Evolutionary conservation across 2,113 vertebrate genomes (phyloP), one percentile per base, ranked within the genome.

Genomic region (Cyanistes caeruleus): DNA sequence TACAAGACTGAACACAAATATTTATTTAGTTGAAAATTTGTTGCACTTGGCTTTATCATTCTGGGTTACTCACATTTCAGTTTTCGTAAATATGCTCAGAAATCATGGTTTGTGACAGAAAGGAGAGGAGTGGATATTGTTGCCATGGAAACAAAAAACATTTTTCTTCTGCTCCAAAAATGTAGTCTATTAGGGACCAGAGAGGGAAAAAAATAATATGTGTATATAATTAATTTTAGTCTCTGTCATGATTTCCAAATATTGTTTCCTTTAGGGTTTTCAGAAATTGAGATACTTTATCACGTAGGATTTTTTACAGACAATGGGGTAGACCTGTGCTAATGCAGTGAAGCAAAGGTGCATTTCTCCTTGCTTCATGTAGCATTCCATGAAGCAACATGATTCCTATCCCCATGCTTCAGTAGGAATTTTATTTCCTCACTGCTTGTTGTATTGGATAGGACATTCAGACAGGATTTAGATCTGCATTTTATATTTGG

Each of bases 71-170:
- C 90, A 94, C 86, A 33, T 97, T 98, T 97, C 97, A 97, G 44
- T 98, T 98, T 97, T 95, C 73, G 75, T 96, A 97, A 97, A 97
- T 95, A 97, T 83, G 87, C 79, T 96, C 93, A 96, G 97, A 96
- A 98, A 96, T 96, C 44, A 11, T 65, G 91, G 84, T 87, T 98
- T 96, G 74, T 96, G 91, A 96, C 95, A 89, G 91, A 95, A 96
- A 97, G 84, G 78, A 97, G 96, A 90, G 48, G 9, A 96, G 94
- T 82, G 75, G 95, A 89, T 97, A 91, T 84, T 95, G 98, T 97
- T 89, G 23, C 97, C 96, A 98, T 98, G 97, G 98, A 93, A 98
- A 97, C 98, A 97, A 97, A 98, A 98, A 98, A 96, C 94, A 97
- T 97, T 95, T 93, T 96, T 97, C 95, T 96, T 62, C 95, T 96